phyloP scores from a whole-genome alignment of 2,113 vertebrate genomes.

The Syrmaticus mikado region DNA sequence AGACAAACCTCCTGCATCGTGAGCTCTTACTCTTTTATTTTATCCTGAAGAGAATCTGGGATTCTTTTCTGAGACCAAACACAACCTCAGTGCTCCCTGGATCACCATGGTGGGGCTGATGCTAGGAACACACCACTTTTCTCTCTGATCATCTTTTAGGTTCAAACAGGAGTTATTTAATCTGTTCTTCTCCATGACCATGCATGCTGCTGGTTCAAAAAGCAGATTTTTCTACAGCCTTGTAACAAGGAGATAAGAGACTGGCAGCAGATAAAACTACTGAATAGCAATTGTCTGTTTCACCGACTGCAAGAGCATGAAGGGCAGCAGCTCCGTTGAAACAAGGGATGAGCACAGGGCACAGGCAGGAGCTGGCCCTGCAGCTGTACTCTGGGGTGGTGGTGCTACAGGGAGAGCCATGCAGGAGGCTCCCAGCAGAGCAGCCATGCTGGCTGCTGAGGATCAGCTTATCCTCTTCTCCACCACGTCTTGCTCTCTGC shows the following conservation, averaged over 20 bases:
- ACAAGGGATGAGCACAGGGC: background rate
- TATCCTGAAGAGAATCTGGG: background rate
- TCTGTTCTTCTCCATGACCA: background rate
- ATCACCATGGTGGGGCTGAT: accelerated
- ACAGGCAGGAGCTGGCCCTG: background rate
- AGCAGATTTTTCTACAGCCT: background rate
- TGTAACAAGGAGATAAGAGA: background rate
- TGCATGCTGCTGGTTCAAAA: accelerated
- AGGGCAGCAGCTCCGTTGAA: background rate
- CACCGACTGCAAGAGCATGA: background rate
- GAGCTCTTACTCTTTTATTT: background rate
- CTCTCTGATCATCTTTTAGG: background rate
- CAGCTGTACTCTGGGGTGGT: background rate
- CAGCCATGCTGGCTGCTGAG: background rate
- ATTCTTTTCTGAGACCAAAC: background rate
- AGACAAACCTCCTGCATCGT: background rate
- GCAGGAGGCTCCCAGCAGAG: background rate
- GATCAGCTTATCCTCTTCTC: background rate
- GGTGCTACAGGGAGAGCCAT: background rate
- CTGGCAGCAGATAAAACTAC: background rate
- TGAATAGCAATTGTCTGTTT: background rate
- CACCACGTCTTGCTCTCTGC: background rate
- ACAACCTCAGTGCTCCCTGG: background rate
- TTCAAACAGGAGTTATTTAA: background rate
- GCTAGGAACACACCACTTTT: background rate